Evolutionary conservation across 2,888 invertebrate species (phyloP), one percentile per base, ranked within the genome.

Genomic region (Empis livida): DNA sequence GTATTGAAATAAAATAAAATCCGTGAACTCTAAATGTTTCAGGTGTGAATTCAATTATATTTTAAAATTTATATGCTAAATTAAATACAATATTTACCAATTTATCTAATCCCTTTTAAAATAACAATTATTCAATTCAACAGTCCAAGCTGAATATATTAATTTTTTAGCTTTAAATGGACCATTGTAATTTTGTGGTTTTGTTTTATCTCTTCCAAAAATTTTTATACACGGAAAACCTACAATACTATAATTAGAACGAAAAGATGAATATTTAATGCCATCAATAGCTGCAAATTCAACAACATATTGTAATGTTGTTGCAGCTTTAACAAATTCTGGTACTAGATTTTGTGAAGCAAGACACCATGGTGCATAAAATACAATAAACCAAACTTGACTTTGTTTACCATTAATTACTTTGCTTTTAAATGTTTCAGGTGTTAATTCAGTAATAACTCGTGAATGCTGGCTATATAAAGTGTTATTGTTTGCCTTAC

Each of bases 221-320:
- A 77, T 77, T 71, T 94, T 95, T 61, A 95, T 94, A 40, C 93
- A 92, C 10, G 95, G 94, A 70, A 90, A 94, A 0, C 94, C 93
- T 57, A 83, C 80, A 38, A 95, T 83, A 55, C 81, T 80, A 68
- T 84, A 95, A 61, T 83, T 77, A 51, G 76, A 2, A n/a, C 15
- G 6, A 2, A 37, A 15, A 5, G 5, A 10, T 15, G 5, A 2
- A 37, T 37, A 37, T 37, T 10, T 37, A 6, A 10, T 6, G 9
- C 14, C 93, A 73, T 96, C 95, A 1, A 95, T 65, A 10, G 94
- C 92, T 50, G 93, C 95, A 8, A 96, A 64, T 73, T 93, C 94
- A 39, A 81, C 84, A 75, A 93, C 93, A 59, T 93, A 94, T 72
- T 90, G 92, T 23, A 96, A 77, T 64, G 91, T 84, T 2, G 81